These are phyloP conservation scores for Crypturellus undulatus DNA, from an alignment of 2,113 vertebrate species.

Conservation along the genomic window DNA sequence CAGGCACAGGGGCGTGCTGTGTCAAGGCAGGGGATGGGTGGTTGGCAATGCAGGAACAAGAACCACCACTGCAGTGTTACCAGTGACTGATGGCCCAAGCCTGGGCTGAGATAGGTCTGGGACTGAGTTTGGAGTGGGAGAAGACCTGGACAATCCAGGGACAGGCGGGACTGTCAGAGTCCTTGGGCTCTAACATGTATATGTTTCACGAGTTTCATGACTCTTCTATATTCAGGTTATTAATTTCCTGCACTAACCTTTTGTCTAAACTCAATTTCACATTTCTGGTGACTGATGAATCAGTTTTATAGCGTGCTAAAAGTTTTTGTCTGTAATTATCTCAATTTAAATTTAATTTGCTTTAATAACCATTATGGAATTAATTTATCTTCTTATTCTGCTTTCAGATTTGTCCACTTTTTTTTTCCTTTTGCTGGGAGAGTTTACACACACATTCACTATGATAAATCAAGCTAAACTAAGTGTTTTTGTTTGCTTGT, in stretches of 20 bases:
- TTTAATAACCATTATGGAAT: background rate
- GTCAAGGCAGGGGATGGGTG: fast-evolving
- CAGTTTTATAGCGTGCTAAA: background rate
- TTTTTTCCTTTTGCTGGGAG: background rate
- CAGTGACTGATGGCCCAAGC: fast-evolving
- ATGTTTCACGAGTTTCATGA: background rate
- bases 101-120: background rate
- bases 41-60: fast-evolving
- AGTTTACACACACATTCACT: background rate
- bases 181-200: background rate
- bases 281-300: background rate
- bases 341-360: background rate
- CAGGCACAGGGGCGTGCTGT: fast-evolving
- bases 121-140: background rate
- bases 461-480: background rate
- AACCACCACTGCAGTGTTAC: fast-evolving
- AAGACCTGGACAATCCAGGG: background rate
- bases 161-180: background rate
- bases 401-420: background rate
- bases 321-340: background rate
- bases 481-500: background rate
- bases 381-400: background rate
- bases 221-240: background rate
- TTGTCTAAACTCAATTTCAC: background rate
- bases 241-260: background rate